Conservation (phyloP, 35 echinoderm and acorn worm genomes). For the Hemicentrotus pulcherrimus region DNA sequence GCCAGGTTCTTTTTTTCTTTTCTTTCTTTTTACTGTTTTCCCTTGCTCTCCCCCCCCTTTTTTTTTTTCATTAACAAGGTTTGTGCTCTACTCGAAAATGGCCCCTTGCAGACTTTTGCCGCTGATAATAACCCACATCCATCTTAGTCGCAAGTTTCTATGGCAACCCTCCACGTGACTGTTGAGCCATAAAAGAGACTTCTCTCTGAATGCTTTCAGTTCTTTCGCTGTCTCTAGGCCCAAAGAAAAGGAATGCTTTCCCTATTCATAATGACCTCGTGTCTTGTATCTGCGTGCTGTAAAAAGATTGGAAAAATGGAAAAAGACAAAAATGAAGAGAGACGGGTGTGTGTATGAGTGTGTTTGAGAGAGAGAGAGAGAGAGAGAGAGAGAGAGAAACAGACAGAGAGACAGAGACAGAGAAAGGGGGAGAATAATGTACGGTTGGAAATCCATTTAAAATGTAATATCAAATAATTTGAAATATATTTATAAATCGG, state of each 20-base stretch:
- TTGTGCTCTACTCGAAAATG: neutral
- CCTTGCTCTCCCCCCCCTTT: neutral
- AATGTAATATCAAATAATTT: too few species aligned
- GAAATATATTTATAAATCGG: too few species aligned
- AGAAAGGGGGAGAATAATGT: too few species aligned
- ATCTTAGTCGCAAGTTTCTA: neutral
- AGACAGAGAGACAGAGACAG: too few species aligned
- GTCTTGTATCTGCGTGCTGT: neutral
- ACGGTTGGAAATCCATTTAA: too few species aligned
- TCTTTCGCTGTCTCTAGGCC: neutral
- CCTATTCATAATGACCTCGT: neutral
- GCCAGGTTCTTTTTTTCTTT: too few species aligned
- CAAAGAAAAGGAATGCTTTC: neutral
- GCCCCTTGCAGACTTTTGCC: neutral
- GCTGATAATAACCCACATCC: conserved; percentile 9
- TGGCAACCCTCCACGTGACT: neutral
- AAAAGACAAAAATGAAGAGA: neutral
- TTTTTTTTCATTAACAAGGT: neutral
- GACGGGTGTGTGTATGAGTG: too few species aligned
- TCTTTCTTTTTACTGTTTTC: neutral
- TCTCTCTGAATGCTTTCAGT: neutral
- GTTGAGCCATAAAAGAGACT: neutral
- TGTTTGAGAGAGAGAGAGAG: too few species aligned
- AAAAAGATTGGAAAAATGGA: neutral
- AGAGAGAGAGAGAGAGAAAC: neutral